These are phyloP conservation scores for Catocala sponsa DNA, from an alignment of 2,888 invertebrate species.

Conservation along the genomic window DNA sequence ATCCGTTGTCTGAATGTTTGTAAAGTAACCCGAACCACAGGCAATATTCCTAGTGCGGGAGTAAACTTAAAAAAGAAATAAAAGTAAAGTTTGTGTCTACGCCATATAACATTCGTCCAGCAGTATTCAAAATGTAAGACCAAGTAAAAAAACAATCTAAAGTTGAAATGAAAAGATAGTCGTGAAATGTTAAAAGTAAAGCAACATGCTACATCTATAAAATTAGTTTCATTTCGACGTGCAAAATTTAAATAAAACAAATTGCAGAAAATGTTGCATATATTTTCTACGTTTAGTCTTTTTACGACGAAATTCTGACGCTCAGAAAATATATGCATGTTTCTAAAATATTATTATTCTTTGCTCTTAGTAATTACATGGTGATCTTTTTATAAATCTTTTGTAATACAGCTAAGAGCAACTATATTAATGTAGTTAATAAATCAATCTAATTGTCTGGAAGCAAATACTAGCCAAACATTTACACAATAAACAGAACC, in stretches of 20 bases:
- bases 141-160: not conserved
- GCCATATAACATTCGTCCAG: too few species aligned
- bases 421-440: conserved; percentile 12
- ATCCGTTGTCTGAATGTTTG: too few species aligned
- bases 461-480: conserved; percentile 13
- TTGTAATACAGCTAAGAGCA: not conserved
- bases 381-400: not conserved
- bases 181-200: conserved; percentile 1
- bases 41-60: too few species aligned
- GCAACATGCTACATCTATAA: conserved; percentile 8
- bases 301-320: not conserved
- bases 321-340: not conserved
- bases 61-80: too few species aligned
- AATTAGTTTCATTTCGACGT: conserved; percentile 7
- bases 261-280: conserved; percentile 1
- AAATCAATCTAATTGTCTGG: conserved; percentile 23
- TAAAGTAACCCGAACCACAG: too few species aligned
- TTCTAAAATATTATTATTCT: not conserved
- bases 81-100: too few species aligned
- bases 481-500: conserved; percentile 16
- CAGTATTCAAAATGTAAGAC: too few species aligned
- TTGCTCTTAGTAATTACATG: not conserved
- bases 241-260: conserved; percentile 2
- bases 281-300: not conserved
- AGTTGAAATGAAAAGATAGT: not conserved